Conservation (phyloP, 2,888 invertebrate genomes). For the Prosopocoilus inquinatus region DNA sequence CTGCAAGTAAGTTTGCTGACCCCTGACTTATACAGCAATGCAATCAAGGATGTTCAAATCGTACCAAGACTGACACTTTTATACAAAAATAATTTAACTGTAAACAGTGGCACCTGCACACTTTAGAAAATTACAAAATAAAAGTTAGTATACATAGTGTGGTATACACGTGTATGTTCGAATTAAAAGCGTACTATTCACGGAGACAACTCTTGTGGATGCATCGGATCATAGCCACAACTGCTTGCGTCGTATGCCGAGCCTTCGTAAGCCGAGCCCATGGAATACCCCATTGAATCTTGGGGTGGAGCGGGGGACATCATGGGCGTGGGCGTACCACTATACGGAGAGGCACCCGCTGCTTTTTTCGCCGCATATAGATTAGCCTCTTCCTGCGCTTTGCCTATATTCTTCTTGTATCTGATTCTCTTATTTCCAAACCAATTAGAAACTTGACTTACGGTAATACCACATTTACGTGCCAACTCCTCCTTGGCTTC, state of each 20-base stretch:
- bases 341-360: slow-evolving; percentile 73
- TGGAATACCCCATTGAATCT: slow-evolving; percentile 90
- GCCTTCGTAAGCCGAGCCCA: slow-evolving; percentile 90
- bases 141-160: slow-evolving; percentile 35
- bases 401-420: slow-evolving; percentile 99
- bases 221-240: slow-evolving; percentile 91
- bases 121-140: slow-evolving; percentile 25
- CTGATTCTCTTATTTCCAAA: slow-evolving; percentile 99
- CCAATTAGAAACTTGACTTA: slow-evolving; percentile 96
- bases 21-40: too few relatives aligned
- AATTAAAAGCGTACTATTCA: slow-evolving; percentile 29
- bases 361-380: slow-evolving; percentile 98
- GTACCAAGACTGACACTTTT: too few relatives aligned
- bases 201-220: slow-evolving; percentile 75
- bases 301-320: slow-evolving; percentile 92
- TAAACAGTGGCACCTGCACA: neutral
- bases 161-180: slow-evolving; percentile 31
- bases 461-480: slow-evolving; percentile 97
- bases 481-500: slow-evolving; percentile 99
- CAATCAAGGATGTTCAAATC: too few relatives aligned
- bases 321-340: slow-evolving; percentile 90
- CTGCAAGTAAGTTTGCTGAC: too few relatives aligned
- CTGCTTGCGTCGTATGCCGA: slow-evolving; percentile 85
- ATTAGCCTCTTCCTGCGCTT: slow-evolving; percentile 99
- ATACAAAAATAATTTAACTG: too few relatives aligned